Evolutionary conservation across 2,113 vertebrate species (phyloP), one percentile per base, ranked within the genome.

Genomic region (Cromileptes altivelis): DNA sequence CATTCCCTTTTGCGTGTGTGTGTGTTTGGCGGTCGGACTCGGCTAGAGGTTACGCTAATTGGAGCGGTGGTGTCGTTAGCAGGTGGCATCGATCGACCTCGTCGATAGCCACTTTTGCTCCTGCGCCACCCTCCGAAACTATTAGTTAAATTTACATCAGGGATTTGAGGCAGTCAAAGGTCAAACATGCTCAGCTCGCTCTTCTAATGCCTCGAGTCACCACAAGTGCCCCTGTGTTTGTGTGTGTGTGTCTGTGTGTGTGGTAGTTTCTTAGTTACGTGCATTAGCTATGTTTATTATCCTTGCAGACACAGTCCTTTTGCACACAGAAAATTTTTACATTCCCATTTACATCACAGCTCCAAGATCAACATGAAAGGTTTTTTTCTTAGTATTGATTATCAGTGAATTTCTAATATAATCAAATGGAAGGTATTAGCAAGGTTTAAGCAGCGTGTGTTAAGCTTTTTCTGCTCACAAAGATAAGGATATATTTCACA

Each of bases 101-200:
- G 84, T 94, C 89, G 85, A 95, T 94, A 85, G 90, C 89, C 82
- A 90, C 89, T 92, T 94, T 94, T 92, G 85, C 87, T 90, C 87
- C 80, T 67, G 78, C 70, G 55, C 88, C 88, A 84, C 79, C 86
- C 91, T 85, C 83, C 72, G 85, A 88, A 94, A 94, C 88, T 90
- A 93, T 92, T 87, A 92, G 92, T 93, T 94, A 89, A 84, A 95
- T 95, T 94, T 95, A 90, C 93, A 94, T 94, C 80, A 86, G 91
- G 91, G 91, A 91, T 88, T 93, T 85, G 78, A 88, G 88, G 80
- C 71, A 83, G 91, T 91, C 86, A 91, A 88, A 94, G 92, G 91
- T 94, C 89, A 94, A 89, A 91, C 83, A 70, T 55, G 85, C 83
- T 93, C 88, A 60, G 64, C 86, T 78, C 58, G 78, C 77, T 80